Percentiles rank a stretch among this genome's conserved stretches.
These are phyloP conservation scores for Nicator chloris DNA, from an alignment of 2,113 vertebrate genomes.

Conservation along the genomic window DNA sequence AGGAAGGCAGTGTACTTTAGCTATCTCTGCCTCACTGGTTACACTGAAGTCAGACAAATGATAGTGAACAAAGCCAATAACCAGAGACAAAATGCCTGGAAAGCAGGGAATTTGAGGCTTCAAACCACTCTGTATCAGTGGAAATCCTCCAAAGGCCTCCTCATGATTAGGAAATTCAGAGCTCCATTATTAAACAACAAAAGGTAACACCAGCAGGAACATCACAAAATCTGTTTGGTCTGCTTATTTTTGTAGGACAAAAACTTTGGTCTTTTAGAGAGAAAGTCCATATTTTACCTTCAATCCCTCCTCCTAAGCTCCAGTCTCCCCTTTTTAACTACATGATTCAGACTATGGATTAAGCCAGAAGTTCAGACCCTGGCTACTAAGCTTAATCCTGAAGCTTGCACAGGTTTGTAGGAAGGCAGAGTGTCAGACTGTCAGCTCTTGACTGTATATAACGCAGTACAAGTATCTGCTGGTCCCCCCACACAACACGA, in stretches of 20 bases:
- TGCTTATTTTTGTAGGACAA: slow-evolving; percentile 18
- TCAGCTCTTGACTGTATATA: not conserved
- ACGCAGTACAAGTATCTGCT: not conserved
- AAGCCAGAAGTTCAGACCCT: not conserved
- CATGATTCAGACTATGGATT: not conserved
- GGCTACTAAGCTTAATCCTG: not conserved
- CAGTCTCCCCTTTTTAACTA: not conserved
- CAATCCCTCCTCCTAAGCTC: not conserved
- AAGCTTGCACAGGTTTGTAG: slow-evolving; percentile 3
- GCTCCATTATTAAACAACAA: not conserved
- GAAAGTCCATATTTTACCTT: not conserved
- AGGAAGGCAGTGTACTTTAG: not conserved
- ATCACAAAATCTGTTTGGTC: not conserved
- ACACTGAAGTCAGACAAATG: not conserved
- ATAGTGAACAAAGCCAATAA: not conserved
- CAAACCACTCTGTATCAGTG: not conserved
- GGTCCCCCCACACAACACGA: fast-evolving
- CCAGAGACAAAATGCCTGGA: not conserved
- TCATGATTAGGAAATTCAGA: not conserved
- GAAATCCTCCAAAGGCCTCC: not conserved
- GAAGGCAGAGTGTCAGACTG: slow-evolving; percentile 40
- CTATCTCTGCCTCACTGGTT: not conserved
- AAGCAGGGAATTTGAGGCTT: not conserved
- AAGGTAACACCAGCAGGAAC: slow-evolving; percentile 15
- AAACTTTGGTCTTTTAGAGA: slow-evolving; percentile 43